These are phyloP conservation scores for Garrulus glandarius DNA, from an alignment of 2,797 vertebrate genomes.

Conservation along the genomic window DNA sequence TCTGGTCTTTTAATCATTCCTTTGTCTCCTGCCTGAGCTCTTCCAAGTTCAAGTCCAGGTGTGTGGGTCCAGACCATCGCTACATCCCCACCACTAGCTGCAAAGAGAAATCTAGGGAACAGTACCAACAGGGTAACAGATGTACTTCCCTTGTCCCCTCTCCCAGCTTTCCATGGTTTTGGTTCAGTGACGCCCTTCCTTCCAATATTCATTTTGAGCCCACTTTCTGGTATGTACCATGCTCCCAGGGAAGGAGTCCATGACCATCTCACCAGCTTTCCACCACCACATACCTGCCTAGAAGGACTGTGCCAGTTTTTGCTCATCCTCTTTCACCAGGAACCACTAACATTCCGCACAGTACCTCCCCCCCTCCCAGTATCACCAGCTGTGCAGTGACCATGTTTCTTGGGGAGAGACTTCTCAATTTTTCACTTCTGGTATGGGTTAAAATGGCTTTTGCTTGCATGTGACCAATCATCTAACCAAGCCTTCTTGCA, in stretches of 20 bases:
- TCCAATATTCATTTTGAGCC: neutral
- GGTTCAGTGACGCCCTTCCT: neutral
- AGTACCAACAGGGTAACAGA: accelerated
- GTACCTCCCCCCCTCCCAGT: accelerated
- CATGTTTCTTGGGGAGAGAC: neutral
- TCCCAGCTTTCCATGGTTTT: neutral
- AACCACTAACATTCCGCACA: neutral
- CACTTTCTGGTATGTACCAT: neutral
- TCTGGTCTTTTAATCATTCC: neutral
- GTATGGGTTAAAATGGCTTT: neutral
- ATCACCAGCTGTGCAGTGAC: neutral
- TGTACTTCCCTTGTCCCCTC: accelerated
- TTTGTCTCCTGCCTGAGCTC: neutral
- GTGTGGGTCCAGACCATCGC: neutral
- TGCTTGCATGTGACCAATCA: neutral
- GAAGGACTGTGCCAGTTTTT: neutral
- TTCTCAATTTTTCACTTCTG: neutral
- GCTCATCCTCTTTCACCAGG: neutral
- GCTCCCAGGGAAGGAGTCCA: neutral
- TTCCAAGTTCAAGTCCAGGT: neutral
- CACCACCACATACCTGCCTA: neutral
- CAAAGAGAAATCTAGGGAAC: neutral
- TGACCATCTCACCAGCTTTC: neutral
- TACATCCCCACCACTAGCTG: neutral
- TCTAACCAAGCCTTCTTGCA: neutral